These are phyloP conservation scores for Leptonema lineaticorne DNA, from an alignment of 1,140 invertebrate genomes.

Conservation along the genomic window DNA sequence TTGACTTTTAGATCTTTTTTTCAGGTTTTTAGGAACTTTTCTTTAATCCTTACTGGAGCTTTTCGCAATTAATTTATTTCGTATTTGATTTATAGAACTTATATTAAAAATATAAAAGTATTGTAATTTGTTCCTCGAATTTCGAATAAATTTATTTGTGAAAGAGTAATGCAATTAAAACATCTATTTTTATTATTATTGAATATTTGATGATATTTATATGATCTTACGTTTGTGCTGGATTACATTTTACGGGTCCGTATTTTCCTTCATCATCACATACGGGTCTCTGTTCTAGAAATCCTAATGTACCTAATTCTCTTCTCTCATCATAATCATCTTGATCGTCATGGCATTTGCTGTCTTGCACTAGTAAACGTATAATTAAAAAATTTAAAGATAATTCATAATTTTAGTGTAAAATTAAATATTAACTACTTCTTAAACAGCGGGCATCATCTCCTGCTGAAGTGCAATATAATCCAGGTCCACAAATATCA, in stretches of 20 bases:
- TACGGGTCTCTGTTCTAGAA: constrained; percentile 50
- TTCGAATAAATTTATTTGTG: not conserved
- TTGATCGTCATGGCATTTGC: constrained; percentile 50
- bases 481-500: constrained; percentile 49
- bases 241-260: constrained; percentile 56
- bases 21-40: too few species aligned
- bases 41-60: too few species aligned
- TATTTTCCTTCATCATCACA: constrained; percentile 60
- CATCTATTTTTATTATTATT: too few species aligned
- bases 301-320: constrained; percentile 45
- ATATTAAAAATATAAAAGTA: too few species aligned
- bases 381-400: not conserved
- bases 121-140: too few species aligned
- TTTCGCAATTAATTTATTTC: too few species aligned
- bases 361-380: constrained; percentile 48
- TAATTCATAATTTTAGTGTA: not conserved
- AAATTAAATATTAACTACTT: constrained; percentile 44
- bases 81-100: too few species aligned
- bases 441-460: constrained; percentile 44
- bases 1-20: too few species aligned
- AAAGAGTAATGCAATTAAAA: too few species aligned
- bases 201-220: too few species aligned
- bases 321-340: constrained; percentile 50
- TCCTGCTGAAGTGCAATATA: constrained; percentile 44
- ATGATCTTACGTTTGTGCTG: constrained; percentile 62